phyloP scores from a whole-genome alignment of 2,797 vertebrate genomes.

The Crax fasciolata region DNA sequence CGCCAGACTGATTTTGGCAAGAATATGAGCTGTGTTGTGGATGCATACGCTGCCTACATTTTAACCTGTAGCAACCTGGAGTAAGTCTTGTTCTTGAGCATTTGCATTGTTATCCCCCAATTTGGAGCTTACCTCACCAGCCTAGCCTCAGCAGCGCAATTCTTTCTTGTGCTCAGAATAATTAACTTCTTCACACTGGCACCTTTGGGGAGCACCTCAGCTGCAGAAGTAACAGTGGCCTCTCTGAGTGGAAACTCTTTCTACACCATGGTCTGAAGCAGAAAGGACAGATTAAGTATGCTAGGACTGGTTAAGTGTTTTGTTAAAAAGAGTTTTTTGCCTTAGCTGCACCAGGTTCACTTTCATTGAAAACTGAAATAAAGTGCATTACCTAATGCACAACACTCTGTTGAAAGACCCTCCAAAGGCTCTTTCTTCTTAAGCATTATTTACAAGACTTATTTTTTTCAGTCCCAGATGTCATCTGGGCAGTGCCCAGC shows the following conservation, averaged over 20 bases:
- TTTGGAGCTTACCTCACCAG: neutral
- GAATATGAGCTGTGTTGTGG: neutral
- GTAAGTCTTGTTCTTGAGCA: neutral
- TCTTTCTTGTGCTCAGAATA: neutral
- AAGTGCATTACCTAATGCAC: neutral
- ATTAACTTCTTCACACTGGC: neutral
- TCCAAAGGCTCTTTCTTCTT: neutral
- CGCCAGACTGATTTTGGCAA: neutral
- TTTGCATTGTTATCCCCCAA: neutral
- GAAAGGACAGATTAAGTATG: neutral
- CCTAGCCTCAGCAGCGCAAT: neutral
- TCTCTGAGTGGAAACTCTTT: neutral
- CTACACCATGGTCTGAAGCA: neutral
- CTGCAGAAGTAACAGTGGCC: neutral
- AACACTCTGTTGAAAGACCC: neutral
- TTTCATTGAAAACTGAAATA: neutral
- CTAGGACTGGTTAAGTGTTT: rapidly evolving
- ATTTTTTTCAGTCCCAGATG: neutral
- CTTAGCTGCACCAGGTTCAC: neutral
- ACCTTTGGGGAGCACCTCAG: neutral
- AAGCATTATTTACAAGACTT: neutral
- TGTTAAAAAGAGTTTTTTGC: neutral
- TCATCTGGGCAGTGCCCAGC: neutral
- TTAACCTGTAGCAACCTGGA: neutral
- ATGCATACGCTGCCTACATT: neutral